These are phyloP conservation scores for Abscondita cerata DNA, from an alignment of 2,888 invertebrate genomes.

Conservation along the genomic window DNA sequence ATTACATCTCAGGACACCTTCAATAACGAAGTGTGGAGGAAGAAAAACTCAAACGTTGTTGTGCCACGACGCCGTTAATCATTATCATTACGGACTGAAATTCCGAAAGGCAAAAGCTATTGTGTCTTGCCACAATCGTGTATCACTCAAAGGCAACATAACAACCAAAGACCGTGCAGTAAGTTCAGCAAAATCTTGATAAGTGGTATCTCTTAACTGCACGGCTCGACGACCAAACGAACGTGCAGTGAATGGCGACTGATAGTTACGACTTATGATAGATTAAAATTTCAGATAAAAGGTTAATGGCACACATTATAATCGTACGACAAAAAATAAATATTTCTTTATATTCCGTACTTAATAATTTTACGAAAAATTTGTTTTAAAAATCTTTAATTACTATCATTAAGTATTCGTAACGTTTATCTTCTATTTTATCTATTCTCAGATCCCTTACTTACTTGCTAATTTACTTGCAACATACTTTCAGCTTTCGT, in stretches of 20 bases:
- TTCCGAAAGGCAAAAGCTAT: slow-evolving; percentile 27
- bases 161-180: slow-evolving; percentile 33
- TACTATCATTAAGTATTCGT: not conserved
- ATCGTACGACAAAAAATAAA: slow-evolving; percentile 47
- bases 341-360: not conserved
- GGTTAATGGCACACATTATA: slow-evolving; percentile 49
- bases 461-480: not conserved
- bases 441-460: too few species aligned
- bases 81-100: slow-evolving; percentile 34
- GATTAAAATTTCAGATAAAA: slow-evolving; percentile 48
- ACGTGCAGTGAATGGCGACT: slow-evolving; percentile 49
- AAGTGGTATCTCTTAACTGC: slow-evolving; percentile 43
- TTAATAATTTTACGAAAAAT: not conserved
- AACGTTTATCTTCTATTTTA: not conserved
- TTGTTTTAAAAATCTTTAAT: too few species aligned
- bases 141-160: slow-evolving; percentile 36
- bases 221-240: slow-evolving; percentile 44
- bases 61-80: slow-evolving; percentile 28
- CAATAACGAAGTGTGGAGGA: slow-evolving; percentile 11
- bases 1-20: slow-evolving; percentile 6
- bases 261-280: slow-evolving; percentile 48
- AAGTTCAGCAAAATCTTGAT: slow-evolving; percentile 37
- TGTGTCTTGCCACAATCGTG: slow-evolving; percentile 32
- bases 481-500: not conserved
- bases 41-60: slow-evolving; percentile 17